Percentiles rank a stretch among this genome's conserved stretches.
phyloP scores from a whole-genome alignment of 2,888 invertebrate genomes.

The Epirrita christyi region DNA sequence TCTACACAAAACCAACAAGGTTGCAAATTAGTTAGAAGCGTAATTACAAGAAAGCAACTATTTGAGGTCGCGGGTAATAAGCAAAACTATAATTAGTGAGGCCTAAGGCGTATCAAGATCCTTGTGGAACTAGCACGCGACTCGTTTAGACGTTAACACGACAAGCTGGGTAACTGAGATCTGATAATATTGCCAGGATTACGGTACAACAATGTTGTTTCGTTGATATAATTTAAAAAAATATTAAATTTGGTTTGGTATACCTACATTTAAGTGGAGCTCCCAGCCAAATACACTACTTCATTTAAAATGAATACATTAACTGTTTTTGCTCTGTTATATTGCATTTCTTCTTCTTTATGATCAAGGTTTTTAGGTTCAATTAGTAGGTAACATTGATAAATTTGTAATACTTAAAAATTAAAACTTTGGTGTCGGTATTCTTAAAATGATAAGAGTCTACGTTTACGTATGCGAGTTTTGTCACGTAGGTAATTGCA shows the following conservation, averaged over 20 bases:
- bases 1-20: slow-evolving; percentile 25
- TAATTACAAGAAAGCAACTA: slow-evolving; percentile 42
- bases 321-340: too few species aligned
- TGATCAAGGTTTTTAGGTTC: too few species aligned
- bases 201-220: slow-evolving; percentile 45
- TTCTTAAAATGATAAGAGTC: too few species aligned
- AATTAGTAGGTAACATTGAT: too few species aligned
- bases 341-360: too few species aligned
- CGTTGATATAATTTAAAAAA: slow-evolving; percentile 11
- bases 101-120: slow-evolving; percentile 71
- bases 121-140: slow-evolving; percentile 67
- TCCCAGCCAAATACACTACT: too few species aligned
- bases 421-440: too few species aligned
- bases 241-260: neutral
- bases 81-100: slow-evolving; percentile 75
- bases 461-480: too few species aligned
- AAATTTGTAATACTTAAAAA: too few species aligned
- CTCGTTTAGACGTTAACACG: slow-evolving; percentile 67
- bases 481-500: too few species aligned
- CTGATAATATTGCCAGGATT: slow-evolving; percentile 56
- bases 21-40: slow-evolving; percentile 40
- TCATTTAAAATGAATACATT: too few species aligned
- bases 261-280: neutral
- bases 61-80: slow-evolving; percentile 58
- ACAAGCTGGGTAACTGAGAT: slow-evolving; percentile 57